Base-by-base conservation (phyloP, 2,113 vertebrate species). In the Manacus vitellinus region DNA sequence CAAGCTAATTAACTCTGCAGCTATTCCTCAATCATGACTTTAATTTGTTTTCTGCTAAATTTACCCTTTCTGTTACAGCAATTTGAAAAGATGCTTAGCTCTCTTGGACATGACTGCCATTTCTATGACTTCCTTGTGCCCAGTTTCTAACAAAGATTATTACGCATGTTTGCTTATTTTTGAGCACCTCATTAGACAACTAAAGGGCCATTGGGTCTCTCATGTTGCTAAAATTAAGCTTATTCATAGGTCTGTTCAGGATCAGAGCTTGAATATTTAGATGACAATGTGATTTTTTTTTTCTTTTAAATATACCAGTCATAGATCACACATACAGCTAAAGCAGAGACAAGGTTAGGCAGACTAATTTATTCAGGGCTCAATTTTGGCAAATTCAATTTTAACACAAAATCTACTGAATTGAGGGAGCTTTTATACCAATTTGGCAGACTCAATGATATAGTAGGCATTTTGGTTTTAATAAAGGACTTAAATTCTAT, bases 31-130 rank as follows among this genome's bases (percentile, higher is more conserved):
- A 94, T 93, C 88, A 90, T 74, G 47, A 61, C 49, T 88, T 49
- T 71, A 95, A 84, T 84, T 80, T 80, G 47, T 91, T 95, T 94
- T 90, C 92, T 95, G 85, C 72, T 93, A 95, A 92, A 93, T 95
- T 93, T 96, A 74, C 78, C 76, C 76, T 79, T 93, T 83, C 82
- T 77, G 90, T 31, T 81, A 67, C 2, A 92, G 28, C 35, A 68
- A 59, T 95, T 95, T 93, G 79, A 52, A 88, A 93, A 96, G 88
- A 81, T 51, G 18, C 14, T 84, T 81, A 90, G 91, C 62, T 88
- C 51, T 47, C 24, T 62, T 85, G 72, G 75, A 93, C 88, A 95
- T 2, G 24, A 90, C 67, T 89, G 70, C 24, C 84, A 75, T 94
- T 86, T 94, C 90, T 93, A 95, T 44, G 17, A 52, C 75, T 88